These are phyloP conservation scores for Eurypyga helias DNA, from an alignment of 2,113 vertebrate species.

Conservation along the genomic window DNA sequence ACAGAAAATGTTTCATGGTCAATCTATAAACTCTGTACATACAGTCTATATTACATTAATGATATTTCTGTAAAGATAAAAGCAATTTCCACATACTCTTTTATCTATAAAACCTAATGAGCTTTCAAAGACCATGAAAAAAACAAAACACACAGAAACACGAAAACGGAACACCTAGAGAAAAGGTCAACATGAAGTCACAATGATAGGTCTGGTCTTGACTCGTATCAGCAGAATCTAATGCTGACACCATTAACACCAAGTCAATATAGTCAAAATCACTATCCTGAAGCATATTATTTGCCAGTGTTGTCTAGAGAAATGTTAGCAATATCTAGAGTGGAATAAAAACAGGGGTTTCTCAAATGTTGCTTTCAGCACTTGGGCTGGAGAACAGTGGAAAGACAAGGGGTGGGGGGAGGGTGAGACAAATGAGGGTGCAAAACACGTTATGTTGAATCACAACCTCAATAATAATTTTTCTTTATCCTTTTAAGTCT, in stretches of 20 bases:
- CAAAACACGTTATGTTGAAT: not conserved
- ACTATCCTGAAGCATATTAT: not conserved
- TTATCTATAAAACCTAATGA: not conserved
- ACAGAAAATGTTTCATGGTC: no score
- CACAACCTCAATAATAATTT: not conserved
- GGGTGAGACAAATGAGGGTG: no score
- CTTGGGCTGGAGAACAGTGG: not conserved
- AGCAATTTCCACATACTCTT: not conserved
- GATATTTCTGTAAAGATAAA: not conserved
- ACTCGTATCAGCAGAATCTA: not conserved
- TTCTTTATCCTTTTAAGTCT: not conserved
- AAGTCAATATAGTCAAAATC: not conserved
- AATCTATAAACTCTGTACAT: no score
- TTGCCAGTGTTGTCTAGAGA: not conserved
- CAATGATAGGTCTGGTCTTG: not conserved
- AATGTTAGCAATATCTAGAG: not conserved
- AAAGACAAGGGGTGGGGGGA: no score
- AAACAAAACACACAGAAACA: not conserved
- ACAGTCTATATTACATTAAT: no score
- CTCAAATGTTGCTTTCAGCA: not conserved
- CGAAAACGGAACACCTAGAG: not conserved
- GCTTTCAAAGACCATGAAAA: not conserved
- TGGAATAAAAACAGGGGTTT: not conserved
- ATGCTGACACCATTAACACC: not conserved
- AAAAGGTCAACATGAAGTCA: not conserved